Evolutionary conservation across 2,113 vertebrate species (phyloP), one percentile per base, ranked within the genome.

Genomic region (Xenus cinereus): DNA sequence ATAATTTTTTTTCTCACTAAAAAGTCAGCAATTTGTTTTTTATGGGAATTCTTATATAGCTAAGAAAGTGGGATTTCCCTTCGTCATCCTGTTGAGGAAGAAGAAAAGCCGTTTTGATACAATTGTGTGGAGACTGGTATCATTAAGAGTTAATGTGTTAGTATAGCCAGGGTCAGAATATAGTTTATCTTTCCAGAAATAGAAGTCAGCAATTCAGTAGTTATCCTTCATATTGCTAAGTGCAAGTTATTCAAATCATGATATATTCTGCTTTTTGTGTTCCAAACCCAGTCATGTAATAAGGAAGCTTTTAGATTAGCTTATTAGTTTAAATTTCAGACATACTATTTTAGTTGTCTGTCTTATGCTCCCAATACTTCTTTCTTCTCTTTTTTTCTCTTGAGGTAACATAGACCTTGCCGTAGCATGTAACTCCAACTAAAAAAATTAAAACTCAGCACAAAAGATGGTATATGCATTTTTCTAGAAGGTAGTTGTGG

Each of bases 221-320:
- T 89, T 95, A 60, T 54, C 37, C 83, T 83, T 94, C 59, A 24
- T 67, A 69, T 60, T 90, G 89, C 82, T 73, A 94, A 95, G 51
- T 91, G 27, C 46, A 69, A 68, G 45, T 82, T 93, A 90, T 9
- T 92, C 62, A 88, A 92, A 93, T 84, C 37, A 80, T 74, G 46
- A 78, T 74, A 50, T 60, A 27, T 72, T 95, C 78, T 92, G 50
- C 56, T 92, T 95, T 94, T 75, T 54, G 48, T 87, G 43, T 93
- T 85, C 86, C 57, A 82, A 78, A 91, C 26, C 45, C 59, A 50
- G 50, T 81, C 56, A 66, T 3, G 2, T 57, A 93, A 75, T 62
- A 72, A 57, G 35, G 30, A 66, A 39, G 33, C 54, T 90, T 93
- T 93, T 62, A 84, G 41, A 85, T 90, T 77, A 92, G 39, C 54